Evolutionary conservation across 2,797 vertebrate species (phyloP).

Genomic region (Helicolenus hilgendorfi): DNA sequence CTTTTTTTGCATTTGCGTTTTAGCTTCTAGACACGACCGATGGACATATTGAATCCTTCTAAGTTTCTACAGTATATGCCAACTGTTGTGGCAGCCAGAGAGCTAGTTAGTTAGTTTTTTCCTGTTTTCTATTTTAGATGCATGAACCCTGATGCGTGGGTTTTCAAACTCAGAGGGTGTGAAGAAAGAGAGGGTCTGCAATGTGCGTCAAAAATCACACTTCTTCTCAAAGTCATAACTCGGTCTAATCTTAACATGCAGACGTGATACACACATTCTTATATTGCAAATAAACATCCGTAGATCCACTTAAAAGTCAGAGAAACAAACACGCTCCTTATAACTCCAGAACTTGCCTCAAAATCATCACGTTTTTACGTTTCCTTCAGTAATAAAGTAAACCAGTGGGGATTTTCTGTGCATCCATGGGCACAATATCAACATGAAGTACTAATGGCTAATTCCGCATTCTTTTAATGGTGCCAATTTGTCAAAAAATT

Average conservation of each 20-base stretch:
- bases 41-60: neutral
- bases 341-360: no score
- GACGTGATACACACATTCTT: no score
- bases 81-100: slow-evolving; percentile 4
- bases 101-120: neutral
- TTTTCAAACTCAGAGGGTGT: neutral
- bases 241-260: no score
- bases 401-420: neutral
- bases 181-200: neutral
- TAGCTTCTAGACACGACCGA: no score
- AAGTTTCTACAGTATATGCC: neutral
- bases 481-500: neutral
- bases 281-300: neutral
- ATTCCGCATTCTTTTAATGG: neutral
- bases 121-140: neutral
- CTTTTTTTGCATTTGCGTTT: no score
- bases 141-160: neutral
- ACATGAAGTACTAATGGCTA: neutral
- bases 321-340: neutral
- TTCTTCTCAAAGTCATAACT: neutral
- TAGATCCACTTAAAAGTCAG: neutral
- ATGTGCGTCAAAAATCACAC: neutral
- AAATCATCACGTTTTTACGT: no score
- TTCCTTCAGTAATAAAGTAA: no score
- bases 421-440: neutral